Percentiles rank a stretch among this genome's conserved stretches.
These are phyloP conservation scores for Atlantisia rogersi DNA, from an alignment of 2,113 vertebrate genomes.

Conservation along the genomic window DNA sequence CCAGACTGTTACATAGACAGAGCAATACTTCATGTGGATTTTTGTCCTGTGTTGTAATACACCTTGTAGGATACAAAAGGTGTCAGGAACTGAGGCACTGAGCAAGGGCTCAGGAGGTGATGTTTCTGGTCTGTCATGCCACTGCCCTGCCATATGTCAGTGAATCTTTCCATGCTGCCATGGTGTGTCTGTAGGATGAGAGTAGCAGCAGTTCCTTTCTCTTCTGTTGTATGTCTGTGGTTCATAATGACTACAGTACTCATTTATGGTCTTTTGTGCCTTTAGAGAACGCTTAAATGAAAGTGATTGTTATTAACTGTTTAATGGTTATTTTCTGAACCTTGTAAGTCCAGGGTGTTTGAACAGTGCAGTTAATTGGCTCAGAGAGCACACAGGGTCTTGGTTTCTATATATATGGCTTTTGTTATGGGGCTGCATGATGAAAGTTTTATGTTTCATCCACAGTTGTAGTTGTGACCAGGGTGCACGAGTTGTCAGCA, in stretches of 20 bases:
- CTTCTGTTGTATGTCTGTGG: background rate
- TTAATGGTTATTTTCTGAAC: background rate
- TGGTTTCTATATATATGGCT: background rate
- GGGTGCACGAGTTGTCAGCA: background rate
- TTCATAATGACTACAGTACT: background rate
- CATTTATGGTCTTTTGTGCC: background rate
- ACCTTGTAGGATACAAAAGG: background rate
- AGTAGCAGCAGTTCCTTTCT: background rate
- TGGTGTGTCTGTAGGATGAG: background rate
- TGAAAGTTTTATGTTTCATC: background rate
- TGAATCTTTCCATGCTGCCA: background rate
- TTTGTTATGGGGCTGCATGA: background rate
- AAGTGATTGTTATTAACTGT: background rate
- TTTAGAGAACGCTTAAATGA: background rate
- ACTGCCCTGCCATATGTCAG: background rate
- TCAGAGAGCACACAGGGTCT: background rate
- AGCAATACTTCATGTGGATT: background rate
- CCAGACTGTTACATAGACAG: background rate
- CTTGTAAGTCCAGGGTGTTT: background rate
- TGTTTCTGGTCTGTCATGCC: background rate
- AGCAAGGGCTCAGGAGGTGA: background rate
- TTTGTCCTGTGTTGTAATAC: background rate
- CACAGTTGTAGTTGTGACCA: rapidly evolving
- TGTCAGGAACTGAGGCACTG: background rate
- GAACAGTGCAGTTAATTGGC: background rate